Conservation (phyloP, 2,888 invertebrate species). For the Diarsia rubi region DNA sequence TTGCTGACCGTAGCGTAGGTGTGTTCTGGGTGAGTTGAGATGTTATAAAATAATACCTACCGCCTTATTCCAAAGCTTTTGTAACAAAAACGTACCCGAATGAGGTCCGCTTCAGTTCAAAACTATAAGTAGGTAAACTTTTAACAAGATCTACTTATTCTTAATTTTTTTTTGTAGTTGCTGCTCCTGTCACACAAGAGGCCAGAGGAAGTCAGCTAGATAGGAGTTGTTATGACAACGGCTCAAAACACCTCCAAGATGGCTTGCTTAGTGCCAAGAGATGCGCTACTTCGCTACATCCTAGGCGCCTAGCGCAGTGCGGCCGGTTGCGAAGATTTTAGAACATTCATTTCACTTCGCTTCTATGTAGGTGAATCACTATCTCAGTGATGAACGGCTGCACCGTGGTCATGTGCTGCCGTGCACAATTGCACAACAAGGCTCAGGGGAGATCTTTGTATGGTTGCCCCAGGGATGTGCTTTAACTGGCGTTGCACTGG, state of each 20-base stretch:
- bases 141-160: not conserved
- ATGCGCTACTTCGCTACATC: not conserved
- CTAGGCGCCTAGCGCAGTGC: not conserved
- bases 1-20: not conserved
- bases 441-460: no score
- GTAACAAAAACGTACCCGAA: not conserved
- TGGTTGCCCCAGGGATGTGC: no score
- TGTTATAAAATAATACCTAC: not conserved
- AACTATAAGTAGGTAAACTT: not conserved
- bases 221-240: no score
- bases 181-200: not conserved
- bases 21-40: not conserved
- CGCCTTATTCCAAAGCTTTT: not conserved
- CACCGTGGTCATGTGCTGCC: no score
- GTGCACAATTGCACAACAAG: no score
- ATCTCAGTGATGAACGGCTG: no score
- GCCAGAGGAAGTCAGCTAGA: not conserved
- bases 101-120: not conserved
- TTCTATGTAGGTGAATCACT: no score
- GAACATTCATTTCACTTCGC: not conserved
- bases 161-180: not conserved
- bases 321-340: not conserved
- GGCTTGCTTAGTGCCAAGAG: not conserved
- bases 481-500: no score
- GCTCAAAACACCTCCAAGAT: not conserved